These are phyloP conservation scores for Riparia riparia DNA, from an alignment of 2,113 vertebrate genomes.

Conservation along the genomic window DNA sequence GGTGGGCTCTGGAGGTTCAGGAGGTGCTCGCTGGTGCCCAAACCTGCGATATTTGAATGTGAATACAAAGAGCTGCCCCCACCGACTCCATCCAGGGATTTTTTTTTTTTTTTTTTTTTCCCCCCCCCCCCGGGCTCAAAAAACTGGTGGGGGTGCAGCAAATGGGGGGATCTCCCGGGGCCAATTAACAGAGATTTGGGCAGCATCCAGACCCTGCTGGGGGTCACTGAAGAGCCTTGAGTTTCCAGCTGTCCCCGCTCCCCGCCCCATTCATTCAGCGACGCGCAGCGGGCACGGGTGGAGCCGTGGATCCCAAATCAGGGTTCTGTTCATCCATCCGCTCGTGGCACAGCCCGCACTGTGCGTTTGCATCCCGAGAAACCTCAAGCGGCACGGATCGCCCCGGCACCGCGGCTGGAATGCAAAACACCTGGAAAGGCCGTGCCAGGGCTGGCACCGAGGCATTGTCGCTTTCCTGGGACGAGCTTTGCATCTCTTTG, in stretches of 20 bases:
- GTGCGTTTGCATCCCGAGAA: neutral
- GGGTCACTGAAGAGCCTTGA: neutral
- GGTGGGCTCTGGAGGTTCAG: neutral
- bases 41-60: neutral
- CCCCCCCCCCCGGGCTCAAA: neutral
- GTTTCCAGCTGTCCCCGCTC: conserved; percentile 32
- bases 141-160: conserved; percentile 53
- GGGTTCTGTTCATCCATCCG: neutral
- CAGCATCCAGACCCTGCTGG: conserved; percentile 40
- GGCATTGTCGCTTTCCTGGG: rapidly evolving
- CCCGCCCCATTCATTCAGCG: neutral
- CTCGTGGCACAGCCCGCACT: neutral
- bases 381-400: rapidly evolving
- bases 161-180: conserved; percentile 38
- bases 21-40: neutral
- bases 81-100: rapidly evolving
- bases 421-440: neutral
- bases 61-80: neutral
- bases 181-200: conserved; percentile 74
- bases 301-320: neutral
- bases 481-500: neutral
- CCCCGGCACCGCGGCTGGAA: neutral
- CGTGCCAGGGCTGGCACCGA: neutral
- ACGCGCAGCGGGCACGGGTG: neutral
- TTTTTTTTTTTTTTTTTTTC: neutral